Percentiles rank a stretch among this genome's conserved stretches.
These are phyloP conservation scores for Mellilla xanthometata DNA, from an alignment of 2,888 invertebrate genomes.

Conservation along the genomic window DNA sequence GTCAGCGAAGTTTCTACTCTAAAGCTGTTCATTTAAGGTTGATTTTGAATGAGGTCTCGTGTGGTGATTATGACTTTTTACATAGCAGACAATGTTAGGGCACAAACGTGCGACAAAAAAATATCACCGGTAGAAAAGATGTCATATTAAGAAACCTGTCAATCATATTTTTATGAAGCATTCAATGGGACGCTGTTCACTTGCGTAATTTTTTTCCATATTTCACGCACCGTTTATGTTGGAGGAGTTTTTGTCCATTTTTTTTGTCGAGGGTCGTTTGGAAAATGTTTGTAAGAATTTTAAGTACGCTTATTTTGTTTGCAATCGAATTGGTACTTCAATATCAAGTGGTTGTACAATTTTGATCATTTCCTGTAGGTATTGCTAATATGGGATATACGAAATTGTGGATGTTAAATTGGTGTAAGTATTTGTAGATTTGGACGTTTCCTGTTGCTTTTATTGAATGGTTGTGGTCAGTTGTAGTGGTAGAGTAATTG, in stretches of 20 bases:
- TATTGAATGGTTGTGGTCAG: not conserved
- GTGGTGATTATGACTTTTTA: constrained; percentile 6
- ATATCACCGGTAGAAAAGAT: constrained; percentile 79
- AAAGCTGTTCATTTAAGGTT: constrained; percentile 1
- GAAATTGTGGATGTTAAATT: not conserved
- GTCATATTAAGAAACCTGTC: constrained; percentile 83
- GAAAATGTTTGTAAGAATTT: constrained; percentile 46
- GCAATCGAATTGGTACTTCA: constrained; percentile 43
- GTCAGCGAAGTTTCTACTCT: constrained; percentile 20
- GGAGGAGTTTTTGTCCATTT: constrained; percentile 51
- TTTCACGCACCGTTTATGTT: constrained; percentile 70
- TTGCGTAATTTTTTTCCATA: constrained; percentile 75
- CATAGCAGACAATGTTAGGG: constrained; percentile 36
- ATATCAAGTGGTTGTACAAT: constrained; percentile 51
- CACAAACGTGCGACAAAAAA: constrained; percentile 74
- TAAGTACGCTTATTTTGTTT: constrained; percentile 50
- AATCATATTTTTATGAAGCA: constrained; percentile 82
- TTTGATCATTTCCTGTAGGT: constrained; percentile 60
- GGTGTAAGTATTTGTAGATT: not conserved
- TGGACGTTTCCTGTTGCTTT: constrained; percentile 2
- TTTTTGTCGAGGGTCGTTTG: constrained; percentile 49
- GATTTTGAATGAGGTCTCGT: not conserved
- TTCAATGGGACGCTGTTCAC: constrained; percentile 73
- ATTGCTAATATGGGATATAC: constrained; percentile 33
- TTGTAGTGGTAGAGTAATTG: not conserved